Evolutionary conservation across 2,113 vertebrate genomes (phyloP), one percentile per base, ranked within the genome.

Genomic region (Lethenteron reissneri): DNA sequence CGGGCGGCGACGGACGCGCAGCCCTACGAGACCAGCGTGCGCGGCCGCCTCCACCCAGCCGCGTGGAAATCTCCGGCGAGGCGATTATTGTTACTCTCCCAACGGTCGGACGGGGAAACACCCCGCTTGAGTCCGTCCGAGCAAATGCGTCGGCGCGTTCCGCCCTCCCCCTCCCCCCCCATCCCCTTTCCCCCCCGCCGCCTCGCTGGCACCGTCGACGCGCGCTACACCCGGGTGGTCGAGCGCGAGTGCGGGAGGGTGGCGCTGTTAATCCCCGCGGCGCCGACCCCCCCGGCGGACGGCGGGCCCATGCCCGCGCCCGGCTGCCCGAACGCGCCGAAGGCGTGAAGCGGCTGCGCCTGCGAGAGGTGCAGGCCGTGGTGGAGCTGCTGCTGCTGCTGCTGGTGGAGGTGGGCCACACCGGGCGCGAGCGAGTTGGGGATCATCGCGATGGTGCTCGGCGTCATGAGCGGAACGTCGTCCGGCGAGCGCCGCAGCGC

Each of bases 371-470:
- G 64, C 64, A 68, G n/a, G 17, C 60, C 60, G 41, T 41, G 41
- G 79, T 96, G 92, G 79, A 99, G 80, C 76, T 88, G 92, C 80
- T 95, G 92, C 82, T 15, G 15, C n/a, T 68, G 64, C 10, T n/a
- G n/a, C n/a, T 25, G n/a, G 25, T n/a, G 64, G n/a, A 68, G n/a
- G 17, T 19, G 14, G 14, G 8, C 64, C 10, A 68, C 64, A 11
- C 64, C 64, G 77, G 89, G 89, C 82, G 95, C 92, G 81, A 97
- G 82, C 11, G 92, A 97, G 79, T 99, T 99, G 78, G 94, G 94
- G 75, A 99, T 99, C 91, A 99, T 97, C 77, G 92, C 97, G 81
- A 99, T 96, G 79, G 94, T 97, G 81, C 95, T 97, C 77, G 91
- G 92, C 58, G 90, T 94, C 90, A 97, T 92, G 73, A 97, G 89